These are phyloP conservation scores for Erynnis tages DNA, from an alignment of 2,888 invertebrate genomes.

Conservation along the genomic window DNA sequence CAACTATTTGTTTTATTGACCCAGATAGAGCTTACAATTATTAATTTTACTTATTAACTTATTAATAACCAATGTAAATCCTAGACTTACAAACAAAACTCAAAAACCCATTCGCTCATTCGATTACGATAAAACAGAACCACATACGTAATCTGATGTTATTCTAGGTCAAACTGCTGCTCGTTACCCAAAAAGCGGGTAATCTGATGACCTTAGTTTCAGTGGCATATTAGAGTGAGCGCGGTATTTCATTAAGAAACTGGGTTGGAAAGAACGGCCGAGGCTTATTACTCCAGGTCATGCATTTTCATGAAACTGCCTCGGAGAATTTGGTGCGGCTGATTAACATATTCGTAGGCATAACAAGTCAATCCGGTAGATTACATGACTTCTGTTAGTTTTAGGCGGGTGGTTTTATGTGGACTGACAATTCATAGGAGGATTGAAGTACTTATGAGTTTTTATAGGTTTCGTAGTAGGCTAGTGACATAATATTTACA, in stretches of 20 bases:
- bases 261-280: constrained; percentile 25
- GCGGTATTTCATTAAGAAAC: constrained; percentile 28
- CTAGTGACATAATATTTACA: too few relatives aligned
- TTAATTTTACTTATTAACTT: too few relatives aligned
- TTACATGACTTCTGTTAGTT: constrained; percentile 9
- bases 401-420: too few relatives aligned
- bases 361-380: constrained; percentile 22
- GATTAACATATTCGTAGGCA: constrained; percentile 21
- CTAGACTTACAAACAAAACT: neutral
- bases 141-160: neutral
- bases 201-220: constrained; percentile 28
- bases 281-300: constrained; percentile 25
- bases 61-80: too few relatives aligned
- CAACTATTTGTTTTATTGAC: too few relatives aligned
- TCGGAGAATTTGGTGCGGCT: constrained; percentile 23
- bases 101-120: neutral
- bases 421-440: too few relatives aligned
- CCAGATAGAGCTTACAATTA: too few relatives aligned
- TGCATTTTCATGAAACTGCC: constrained; percentile 28
- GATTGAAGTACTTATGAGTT: too few relatives aligned
- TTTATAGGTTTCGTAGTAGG: too few relatives aligned
- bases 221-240: constrained; percentile 24
- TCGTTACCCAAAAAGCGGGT: constrained; percentile 22
- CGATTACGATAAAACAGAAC: neutral
- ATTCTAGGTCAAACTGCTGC: constrained; percentile 23